Conservation (phyloP, 2,797 vertebrate species). For the Miichthys miiuy region DNA sequence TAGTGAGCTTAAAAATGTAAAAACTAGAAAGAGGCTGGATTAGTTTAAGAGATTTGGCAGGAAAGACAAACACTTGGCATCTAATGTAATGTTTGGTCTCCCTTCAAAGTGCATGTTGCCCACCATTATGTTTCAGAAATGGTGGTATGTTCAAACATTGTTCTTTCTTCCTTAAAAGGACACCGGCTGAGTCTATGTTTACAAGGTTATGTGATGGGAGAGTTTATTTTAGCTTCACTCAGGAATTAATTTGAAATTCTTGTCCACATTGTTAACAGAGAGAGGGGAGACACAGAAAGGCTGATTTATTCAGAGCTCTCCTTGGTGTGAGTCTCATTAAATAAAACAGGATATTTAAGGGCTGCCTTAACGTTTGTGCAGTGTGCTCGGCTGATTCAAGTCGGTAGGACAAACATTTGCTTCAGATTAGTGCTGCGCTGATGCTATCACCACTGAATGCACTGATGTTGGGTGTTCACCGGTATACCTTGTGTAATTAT, state of each 20-base stretch:
- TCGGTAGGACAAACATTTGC: constrained; percentile 73
- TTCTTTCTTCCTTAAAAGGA: constrained; percentile 68
- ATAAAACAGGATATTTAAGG: constrained; percentile 54
- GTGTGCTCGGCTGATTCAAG: constrained; percentile 32
- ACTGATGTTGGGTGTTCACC: constrained; percentile 56
- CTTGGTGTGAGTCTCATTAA: constrained; percentile 30
- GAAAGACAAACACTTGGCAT: constrained; percentile 42
- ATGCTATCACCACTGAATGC: constrained; percentile 51
- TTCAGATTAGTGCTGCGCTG: constrained; percentile 66
- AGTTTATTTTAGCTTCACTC: constrained; percentile 70
- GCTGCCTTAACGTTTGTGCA: constrained; percentile 49
- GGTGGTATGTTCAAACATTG: constrained; percentile 58
- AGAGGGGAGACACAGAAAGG: constrained; percentile 26
- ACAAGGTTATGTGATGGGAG: constrained; percentile 52
- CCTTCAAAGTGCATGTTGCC: constrained; percentile 55
- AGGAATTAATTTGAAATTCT: constrained; percentile 62
- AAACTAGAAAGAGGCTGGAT: background rate
- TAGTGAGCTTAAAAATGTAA: constrained; percentile 6
- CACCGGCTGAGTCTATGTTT: constrained; percentile 47
- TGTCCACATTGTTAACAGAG: constrained; percentile 53
- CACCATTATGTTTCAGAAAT: constrained; percentile 55
- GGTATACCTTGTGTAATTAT: constrained; percentile 57
- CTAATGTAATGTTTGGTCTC: constrained; percentile 50
- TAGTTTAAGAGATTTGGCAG: constrained; percentile 28
- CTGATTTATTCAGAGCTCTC: constrained; percentile 20